Evolutionary conservation across 53 echinoderm and acorn worm species (phyloP).

Genomic region (Antedon mediterranea): DNA sequence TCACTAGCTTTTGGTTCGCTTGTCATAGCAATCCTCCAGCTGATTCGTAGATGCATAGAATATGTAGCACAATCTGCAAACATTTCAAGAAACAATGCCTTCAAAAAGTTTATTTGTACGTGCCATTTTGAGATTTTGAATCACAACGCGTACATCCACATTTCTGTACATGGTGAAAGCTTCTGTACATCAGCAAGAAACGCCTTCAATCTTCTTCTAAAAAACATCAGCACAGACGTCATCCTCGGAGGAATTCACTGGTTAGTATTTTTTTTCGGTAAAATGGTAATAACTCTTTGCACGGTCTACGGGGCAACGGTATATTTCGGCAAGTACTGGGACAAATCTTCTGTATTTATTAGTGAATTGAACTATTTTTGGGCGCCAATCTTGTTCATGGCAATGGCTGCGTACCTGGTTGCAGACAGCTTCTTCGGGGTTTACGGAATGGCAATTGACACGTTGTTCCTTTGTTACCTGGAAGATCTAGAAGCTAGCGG

Average conservation of each 20-base stretch:
- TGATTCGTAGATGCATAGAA: constrained; percentile 49
- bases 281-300: constrained; percentile 43
- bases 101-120: constrained; percentile 56
- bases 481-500: constrained; percentile 88
- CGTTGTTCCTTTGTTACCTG: constrained; percentile 80
- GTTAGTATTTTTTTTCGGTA: constrained; percentile 70
- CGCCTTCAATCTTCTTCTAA: constrained; percentile 83
- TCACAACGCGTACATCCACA: constrained; percentile 89
- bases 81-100: constrained; percentile 25
- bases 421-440: constrained; percentile 73
- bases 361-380: constrained; percentile 60
- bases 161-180: constrained; percentile 76
- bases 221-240: constrained; percentile 56
- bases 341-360: constrained; percentile 18
- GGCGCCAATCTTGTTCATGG: constrained; percentile 75
- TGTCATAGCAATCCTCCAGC: constrained; percentile 64
- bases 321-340: constrained; percentile 52
- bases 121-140: constrained; percentile 81
- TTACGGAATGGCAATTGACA: constrained; percentile 97
- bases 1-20: constrained; percentile 89
- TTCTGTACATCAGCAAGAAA: constrained; percentile 67
- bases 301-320: constrained; percentile 51
- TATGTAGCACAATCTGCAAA: constrained; percentile 44
- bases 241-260: constrained; percentile 73
- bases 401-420: constrained; percentile 51